Base-by-base conservation (phyloP, 2,113 vertebrate genomes). In the Hydrochoerus hydrochaeris region DNA sequence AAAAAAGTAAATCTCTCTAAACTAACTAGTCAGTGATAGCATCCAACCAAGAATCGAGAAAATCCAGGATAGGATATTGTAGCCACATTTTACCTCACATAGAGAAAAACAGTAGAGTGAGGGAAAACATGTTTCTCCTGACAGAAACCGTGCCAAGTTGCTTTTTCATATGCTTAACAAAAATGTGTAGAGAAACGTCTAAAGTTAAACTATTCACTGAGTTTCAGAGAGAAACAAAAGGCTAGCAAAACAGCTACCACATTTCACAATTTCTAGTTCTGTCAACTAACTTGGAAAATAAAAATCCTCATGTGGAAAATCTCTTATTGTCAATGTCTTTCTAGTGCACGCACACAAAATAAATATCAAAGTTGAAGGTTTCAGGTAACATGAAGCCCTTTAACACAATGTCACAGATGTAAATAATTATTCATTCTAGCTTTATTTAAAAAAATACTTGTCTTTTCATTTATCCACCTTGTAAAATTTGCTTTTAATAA, bases 151-250 rank as follows among this genome's bases (percentile, higher is more conserved):
- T 57, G n/a, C 20, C 41, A 49, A 41, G 52, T 88, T 41, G 26
- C 62, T 58, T 80, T 88, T 89, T 65, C 67, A 85, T n/a, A 44
- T 38, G 35, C 26, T 81, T 87, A 49, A 67, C 87, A 62, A 87
- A 88, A 89, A 65, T n/a, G 4, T 73, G 1, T 54, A 83, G 86
- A 60, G 41, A 83, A 87, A 57, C 2, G 44, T 12, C 67, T 41
- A 44, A 86, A 26, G 30, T 63, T 95, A 38, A 85, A 77, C 4
- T 80, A 67, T 90, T 90, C 9, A 0, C 86, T 71, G 71, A 65
- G 67, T 95, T 78, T 95, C 85, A 92, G 38, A 63, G 73, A 87
- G 69, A 94, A 94, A 62, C 24, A 83, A 82, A 97, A 93, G 17
- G 0, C n/a, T 49, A 67, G 46, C n/a, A n/a, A 84, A 84, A 44